These are phyloP conservation scores for Chamaea fasciata DNA, from an alignment of 2,113 vertebrate genomes.

Conservation along the genomic window DNA sequence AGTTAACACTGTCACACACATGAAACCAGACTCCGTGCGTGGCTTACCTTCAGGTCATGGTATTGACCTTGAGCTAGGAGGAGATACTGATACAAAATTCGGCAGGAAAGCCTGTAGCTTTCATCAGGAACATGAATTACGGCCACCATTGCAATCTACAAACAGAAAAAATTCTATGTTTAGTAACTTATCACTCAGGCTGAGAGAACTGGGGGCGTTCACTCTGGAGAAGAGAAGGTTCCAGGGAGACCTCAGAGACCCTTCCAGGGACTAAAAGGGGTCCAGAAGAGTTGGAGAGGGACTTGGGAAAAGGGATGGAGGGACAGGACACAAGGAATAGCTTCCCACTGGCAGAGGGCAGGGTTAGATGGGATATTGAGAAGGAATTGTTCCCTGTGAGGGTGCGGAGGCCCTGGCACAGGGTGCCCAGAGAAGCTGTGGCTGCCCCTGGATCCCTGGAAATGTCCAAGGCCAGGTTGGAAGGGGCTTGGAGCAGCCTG, in stretches of 20 bases:
- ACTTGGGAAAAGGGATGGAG: neutral
- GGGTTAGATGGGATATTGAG: accelerated
- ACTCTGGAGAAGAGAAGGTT: neutral
- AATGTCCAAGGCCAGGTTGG: neutral
- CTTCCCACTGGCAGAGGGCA: neutral
- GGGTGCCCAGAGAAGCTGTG: neutral
- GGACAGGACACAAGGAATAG: neutral
- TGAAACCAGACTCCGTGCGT: neutral
- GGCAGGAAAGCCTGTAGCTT: conserved; percentile 82
- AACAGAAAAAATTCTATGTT: neutral
- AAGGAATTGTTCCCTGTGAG: accelerated
- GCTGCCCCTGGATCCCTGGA: neutral
- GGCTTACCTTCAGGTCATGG: conserved; percentile 89
- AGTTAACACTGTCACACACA: neutral
- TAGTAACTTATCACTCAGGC: neutral
- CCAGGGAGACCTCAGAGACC: accelerated
- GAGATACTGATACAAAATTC: conserved; percentile 90
- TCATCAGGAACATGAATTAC: conserved; percentile 91
- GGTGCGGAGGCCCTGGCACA: neutral
- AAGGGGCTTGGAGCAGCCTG: accelerated
- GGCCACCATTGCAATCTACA: conserved; percentile 85
- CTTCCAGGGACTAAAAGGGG: accelerated
- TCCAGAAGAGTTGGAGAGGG: neutral
- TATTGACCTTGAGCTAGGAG: conserved; percentile 88
- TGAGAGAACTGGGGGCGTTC: neutral